These are phyloP conservation scores for Bos taurus DNA, from an alignment of 2,113 vertebrate species.

Conservation along the genomic window DNA sequence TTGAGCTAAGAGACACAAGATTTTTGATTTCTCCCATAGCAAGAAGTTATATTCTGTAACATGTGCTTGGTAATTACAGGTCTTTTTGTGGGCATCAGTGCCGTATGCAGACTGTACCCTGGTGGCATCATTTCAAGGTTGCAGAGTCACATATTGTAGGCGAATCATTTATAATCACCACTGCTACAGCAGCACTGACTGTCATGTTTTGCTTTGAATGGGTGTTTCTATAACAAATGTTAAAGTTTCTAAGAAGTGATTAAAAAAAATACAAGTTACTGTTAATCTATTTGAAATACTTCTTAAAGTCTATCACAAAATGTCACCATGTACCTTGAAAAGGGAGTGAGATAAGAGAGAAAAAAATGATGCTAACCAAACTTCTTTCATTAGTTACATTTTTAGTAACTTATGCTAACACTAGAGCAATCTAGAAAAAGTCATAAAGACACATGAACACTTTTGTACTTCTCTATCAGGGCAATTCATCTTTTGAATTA, in stretches of 20 bases:
- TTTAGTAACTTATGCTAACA: background rate
- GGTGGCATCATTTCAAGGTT: constrained; percentile 59
- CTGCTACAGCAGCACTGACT: background rate
- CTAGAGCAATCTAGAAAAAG: background rate
- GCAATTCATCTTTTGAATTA: background rate
- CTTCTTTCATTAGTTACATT: background rate
- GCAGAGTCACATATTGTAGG: constrained; percentile 45
- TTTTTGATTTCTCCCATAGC: constrained; percentile 62
- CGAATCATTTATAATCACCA: background rate
- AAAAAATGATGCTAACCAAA: background rate
- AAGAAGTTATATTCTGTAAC: constrained; percentile 49
- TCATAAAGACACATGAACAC: background rate
- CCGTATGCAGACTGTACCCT: constrained; percentile 27
- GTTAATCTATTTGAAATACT: background rate
- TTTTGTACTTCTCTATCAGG: background rate
- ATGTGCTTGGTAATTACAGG: constrained; percentile 63
- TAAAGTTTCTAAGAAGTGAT: constrained; percentile 3
- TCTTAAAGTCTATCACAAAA: background rate
- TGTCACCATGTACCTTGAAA: background rate
- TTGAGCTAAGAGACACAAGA: constrained; percentile 41
- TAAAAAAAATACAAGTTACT: constrained; percentile 4
- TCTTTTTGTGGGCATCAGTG: constrained; percentile 25
- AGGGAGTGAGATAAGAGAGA: background rate
- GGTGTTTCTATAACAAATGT: constrained; percentile 17
- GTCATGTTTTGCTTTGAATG: background rate